Base-by-base conservation (phyloP, 2,113 vertebrate species). In the Seriola aureovittata region DNA sequence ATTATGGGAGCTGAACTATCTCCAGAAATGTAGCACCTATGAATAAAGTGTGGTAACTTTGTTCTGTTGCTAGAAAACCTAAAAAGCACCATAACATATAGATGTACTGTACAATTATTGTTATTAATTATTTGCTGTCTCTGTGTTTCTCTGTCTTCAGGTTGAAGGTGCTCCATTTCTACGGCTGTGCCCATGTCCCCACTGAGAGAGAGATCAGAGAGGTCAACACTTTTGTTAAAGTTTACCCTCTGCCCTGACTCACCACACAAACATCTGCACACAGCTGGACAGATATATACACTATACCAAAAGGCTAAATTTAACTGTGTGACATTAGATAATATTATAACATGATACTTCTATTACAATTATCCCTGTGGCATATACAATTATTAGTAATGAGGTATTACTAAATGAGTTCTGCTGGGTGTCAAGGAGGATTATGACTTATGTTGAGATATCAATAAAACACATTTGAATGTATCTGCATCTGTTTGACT, bases 151-250 rank as follows among this genome's bases (percentile, higher is more conserved):
- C 2, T 80, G 46, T 46, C 34, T 74, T 65, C 44, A 93, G 91
- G 58, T 36, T 95, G 52, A 94, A 92, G 72, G 68, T 92, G 32
- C 78, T 96, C 75, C 91, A 94, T 79, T 75, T 94, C 1, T 95
- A 91, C 25, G 80, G 77, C 64, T 95, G 93, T 48, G 32, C 4
- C 2, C 67, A 90, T 14, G 74, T 84, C 77, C 82, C 68, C 77
- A 62, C 85, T 57, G 23, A 89, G n/a, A 74, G 81, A 8, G 75
- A 87, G 72, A 86, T 93, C 86, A 88, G 92, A 89, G 57, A 88
- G 54, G 73, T 93, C 23, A 93, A 92, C 55, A 67, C 84, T 70
- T 60, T 21, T 14, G 55, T 90, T 8, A 76, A 89, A 83, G 32
- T 92, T 54, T 91, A 94, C 1, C 80, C 85, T 55, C 23, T 23